These are phyloP conservation scores for Amblyornis subalaris DNA, from an alignment of 2,113 vertebrate species.

Conservation along the genomic window DNA sequence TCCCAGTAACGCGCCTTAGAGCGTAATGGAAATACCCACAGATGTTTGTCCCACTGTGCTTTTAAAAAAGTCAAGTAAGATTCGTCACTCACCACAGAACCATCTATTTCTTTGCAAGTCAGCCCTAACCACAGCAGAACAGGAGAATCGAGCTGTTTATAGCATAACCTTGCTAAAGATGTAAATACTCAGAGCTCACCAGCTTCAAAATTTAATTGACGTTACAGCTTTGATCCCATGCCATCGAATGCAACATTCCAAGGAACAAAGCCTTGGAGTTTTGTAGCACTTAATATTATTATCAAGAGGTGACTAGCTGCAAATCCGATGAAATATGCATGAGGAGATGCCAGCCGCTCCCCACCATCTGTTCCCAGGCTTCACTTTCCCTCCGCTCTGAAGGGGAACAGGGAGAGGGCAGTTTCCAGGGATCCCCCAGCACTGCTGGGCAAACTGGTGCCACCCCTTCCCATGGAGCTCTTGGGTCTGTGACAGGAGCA, in stretches of 20 bases:
- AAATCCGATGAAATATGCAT: slow-evolving; percentile 35
- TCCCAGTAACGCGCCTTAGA: not conserved
- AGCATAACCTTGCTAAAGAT: not conserved
- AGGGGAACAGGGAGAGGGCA: not conserved
- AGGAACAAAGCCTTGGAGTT: slow-evolving; percentile 2
- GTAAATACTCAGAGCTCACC: slow-evolving; percentile 2
- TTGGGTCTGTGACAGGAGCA: not conserved
- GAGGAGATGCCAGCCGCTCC: slow-evolving; percentile 33
- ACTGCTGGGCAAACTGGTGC: slow-evolving; percentile 12
- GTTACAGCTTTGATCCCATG: not conserved
- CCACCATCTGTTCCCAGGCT: slow-evolving; percentile 36
- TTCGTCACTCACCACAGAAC: not conserved
- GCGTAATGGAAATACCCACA: slow-evolving; percentile 6
- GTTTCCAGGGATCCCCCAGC: slow-evolving; percentile 14
- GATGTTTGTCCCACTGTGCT: slow-evolving; percentile 3
- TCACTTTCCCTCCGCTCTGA: not conserved
- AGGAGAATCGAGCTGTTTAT: not conserved
- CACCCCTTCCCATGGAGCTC: not conserved
- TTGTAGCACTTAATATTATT: slow-evolving; percentile 31
- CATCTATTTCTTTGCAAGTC: not conserved
- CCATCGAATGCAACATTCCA: not conserved
- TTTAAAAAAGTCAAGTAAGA: not conserved
- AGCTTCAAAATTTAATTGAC: not conserved
- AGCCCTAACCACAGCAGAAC: not conserved
- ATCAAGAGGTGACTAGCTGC: slow-evolving; percentile 11